Evolutionary conservation across 2,888 invertebrate genomes (phyloP).

Genomic region (Mechanitis mazaeus): DNA sequence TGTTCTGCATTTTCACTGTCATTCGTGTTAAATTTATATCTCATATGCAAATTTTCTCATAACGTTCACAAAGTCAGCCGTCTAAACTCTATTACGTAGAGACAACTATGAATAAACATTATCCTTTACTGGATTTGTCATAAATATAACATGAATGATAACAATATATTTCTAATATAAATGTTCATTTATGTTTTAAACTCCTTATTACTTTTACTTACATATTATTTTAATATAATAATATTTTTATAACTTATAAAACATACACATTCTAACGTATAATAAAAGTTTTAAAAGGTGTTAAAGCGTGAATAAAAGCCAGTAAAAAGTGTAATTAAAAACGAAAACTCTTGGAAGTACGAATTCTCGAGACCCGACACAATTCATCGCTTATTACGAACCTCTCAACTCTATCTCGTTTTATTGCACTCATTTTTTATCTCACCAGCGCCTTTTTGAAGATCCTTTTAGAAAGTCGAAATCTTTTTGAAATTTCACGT

Average conservation of each 20-base stretch:
- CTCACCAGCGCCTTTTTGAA: slow-evolving; percentile 2
- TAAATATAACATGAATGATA: not conserved
- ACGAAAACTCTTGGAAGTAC: slow-evolving; percentile 25
- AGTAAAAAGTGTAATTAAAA: slow-evolving; percentile 32
- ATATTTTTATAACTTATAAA: too few species aligned
- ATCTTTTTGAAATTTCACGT: not conserved
- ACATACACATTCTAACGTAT: not conserved
- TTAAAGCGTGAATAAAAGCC: not conserved
- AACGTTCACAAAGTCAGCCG: slow-evolving; percentile 2
- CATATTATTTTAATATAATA: too few species aligned
- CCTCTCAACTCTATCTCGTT: slow-evolving; percentile 28
- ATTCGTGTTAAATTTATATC: slow-evolving; percentile 14
- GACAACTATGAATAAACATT: not conserved
- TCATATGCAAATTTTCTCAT: slow-evolving; percentile 14
- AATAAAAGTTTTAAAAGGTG: not conserved
- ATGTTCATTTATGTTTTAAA: too few species aligned
- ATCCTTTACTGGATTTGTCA: not conserved
- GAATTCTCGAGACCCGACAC: slow-evolving; percentile 35
- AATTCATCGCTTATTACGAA: slow-evolving; percentile 36
- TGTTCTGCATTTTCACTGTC: slow-evolving; percentile 7
- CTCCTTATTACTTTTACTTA: too few species aligned
- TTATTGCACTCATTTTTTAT: slow-evolving; percentile 37
- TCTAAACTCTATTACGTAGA: slow-evolving; percentile 1
- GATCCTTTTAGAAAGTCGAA: slow-evolving; percentile 8
- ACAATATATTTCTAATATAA: too few species aligned